Evolutionary conservation across 2,888 invertebrate species (phyloP).

Genomic region (Liopterus haemorrhoidalis): DNA sequence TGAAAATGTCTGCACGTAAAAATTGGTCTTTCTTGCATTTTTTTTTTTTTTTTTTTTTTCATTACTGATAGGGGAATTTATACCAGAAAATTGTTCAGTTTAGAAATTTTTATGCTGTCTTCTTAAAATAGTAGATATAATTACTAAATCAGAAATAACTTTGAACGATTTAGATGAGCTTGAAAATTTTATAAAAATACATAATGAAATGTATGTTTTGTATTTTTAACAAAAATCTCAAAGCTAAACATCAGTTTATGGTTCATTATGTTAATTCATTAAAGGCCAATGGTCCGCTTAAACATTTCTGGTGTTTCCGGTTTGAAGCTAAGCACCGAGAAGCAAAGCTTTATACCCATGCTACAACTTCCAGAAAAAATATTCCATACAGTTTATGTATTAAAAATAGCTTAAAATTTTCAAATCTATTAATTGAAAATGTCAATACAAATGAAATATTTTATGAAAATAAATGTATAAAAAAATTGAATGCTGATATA

Average conservation of each 20-base stretch:
- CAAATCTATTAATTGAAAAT: too few species aligned
- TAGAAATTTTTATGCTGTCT: not conserved
- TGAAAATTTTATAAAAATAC: not conserved
- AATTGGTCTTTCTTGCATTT: not conserved
- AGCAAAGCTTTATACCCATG: not conserved
- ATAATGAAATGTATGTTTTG: not conserved
- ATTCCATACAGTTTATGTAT: not conserved
- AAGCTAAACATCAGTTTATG: slow-evolving; percentile 2
- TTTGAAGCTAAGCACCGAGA: not conserved
- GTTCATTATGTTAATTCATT: too few species aligned
- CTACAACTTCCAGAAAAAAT: not conserved
- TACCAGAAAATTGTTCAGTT: not conserved
- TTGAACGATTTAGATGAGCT: not conserved
- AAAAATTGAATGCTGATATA: too few species aligned
- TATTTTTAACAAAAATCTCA: slow-evolving; percentile 1
- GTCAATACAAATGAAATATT: too few species aligned
- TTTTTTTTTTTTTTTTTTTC: too few species aligned
- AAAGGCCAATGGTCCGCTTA: too few species aligned
- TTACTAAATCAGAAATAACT: not conserved
- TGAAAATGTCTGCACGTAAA: slow-evolving; percentile 4
- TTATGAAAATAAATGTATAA: too few species aligned
- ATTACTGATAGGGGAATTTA: not conserved
- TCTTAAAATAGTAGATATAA: not conserved
- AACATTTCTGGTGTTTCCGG: too few species aligned
- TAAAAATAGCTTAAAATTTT: not conserved